These are phyloP conservation scores for Ptychoptera albimana DNA, from an alignment of 2,888 invertebrate species.

Conservation along the genomic window DNA sequence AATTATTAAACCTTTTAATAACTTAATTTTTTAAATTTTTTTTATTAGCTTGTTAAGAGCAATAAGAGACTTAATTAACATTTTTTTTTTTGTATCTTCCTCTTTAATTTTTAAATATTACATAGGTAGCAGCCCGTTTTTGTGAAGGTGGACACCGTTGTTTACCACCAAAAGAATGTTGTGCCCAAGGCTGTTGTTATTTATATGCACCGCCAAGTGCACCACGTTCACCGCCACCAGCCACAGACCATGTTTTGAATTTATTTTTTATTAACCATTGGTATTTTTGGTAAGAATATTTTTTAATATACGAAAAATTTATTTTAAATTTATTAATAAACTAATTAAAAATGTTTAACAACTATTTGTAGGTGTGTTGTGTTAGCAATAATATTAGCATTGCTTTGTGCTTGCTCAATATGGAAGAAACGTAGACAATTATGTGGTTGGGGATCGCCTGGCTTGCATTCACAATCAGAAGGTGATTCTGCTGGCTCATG, in stretches of 20 bases:
- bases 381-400: slow-evolving; percentile 50
- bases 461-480: slow-evolving; percentile 42
- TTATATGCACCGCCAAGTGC: slow-evolving; percentile 32
- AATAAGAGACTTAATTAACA: background rate
- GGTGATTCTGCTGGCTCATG: slow-evolving; percentile 66
- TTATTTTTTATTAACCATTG: slow-evolving; percentile 52
- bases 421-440: slow-evolving; percentile 38
- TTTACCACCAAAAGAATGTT: slow-evolving; percentile 60
- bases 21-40: too few species aligned
- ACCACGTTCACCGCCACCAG: slow-evolving; percentile 33
- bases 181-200: slow-evolving; percentile 48
- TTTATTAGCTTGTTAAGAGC: background rate
- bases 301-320: background rate
- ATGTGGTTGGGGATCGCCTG: slow-evolving; percentile 37
- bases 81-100: slow-evolving; percentile 1
- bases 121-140: slow-evolving; percentile 37
- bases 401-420: slow-evolving; percentile 50
- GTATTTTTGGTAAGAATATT: slow-evolving; percentile 40
- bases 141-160: slow-evolving; percentile 51
- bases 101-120: slow-evolving; percentile 7
- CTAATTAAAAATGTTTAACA: background rate
- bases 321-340: background rate
- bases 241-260: slow-evolving; percentile 40
- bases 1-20: too few species aligned
- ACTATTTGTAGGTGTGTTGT: slow-evolving; percentile 39